These are phyloP conservation scores for Epinephelus moara DNA, from an alignment of 2,113 vertebrate genomes.

Conservation along the genomic window DNA sequence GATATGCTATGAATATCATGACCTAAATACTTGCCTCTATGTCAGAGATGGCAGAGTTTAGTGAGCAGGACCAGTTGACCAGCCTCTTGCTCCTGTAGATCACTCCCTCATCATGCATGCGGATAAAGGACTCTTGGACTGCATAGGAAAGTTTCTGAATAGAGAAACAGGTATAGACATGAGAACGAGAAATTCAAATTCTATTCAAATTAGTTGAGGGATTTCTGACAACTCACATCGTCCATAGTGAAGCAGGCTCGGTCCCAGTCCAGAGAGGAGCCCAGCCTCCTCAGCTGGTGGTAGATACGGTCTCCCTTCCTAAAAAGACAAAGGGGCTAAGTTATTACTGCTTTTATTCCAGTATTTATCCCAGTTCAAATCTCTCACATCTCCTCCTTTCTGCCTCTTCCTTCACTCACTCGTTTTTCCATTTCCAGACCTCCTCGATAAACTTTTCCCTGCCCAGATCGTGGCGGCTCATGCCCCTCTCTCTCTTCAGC, in stretches of 20 bases:
- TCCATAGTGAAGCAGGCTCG: constrained; percentile 97
- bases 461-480: constrained; percentile 91
- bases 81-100: constrained; percentile 94
- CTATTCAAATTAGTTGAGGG: neutral
- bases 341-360: neutral
- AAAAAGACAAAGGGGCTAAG: neutral
- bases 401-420: constrained; percentile 84
- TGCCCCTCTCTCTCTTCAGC: constrained; percentile 88
- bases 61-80: constrained; percentile 95
- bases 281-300: constrained; percentile 92
- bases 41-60: constrained; percentile 95
- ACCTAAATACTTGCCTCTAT: constrained; percentile 86
- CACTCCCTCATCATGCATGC: constrained; percentile 90
- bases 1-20: too few relatives aligned
- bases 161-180: neutral
- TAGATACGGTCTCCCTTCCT: constrained; percentile 96
- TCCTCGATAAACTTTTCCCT: constrained; percentile 89
- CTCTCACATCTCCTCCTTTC: neutral
- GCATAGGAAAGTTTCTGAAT: constrained; percentile 90
- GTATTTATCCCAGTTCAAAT: neutral
- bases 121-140: constrained; percentile 91
- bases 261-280: constrained; percentile 94
- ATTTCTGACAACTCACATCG: constrained; percentile 78
- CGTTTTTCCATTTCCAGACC: constrained; percentile 94
- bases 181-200: neutral